Base-by-base conservation (phyloP, 1,140 invertebrate genomes). In the Coenobita brevimanus region DNA sequence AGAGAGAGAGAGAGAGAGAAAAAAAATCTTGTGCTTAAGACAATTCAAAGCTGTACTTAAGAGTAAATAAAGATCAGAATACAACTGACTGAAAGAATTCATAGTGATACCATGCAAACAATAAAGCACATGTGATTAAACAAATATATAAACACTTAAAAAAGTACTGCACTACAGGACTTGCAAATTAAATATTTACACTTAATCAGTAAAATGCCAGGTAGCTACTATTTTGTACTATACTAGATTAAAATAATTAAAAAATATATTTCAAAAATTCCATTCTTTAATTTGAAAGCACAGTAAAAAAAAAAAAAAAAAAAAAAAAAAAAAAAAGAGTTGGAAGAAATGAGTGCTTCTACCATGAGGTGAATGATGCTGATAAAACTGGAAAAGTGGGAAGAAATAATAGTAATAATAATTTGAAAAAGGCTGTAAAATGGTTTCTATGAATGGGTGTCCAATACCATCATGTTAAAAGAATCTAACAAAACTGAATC, bases 311-410 rank as follows among this genome's bases (percentile, higher is more conserved):
- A 71, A 30, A 71, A 30, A 71, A 30, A 30, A 30, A 71, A 30
- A 71, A 30, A 71, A 30, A 71, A 30, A 71, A 30, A 71, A 30
- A 71, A 30, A n/a, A n/a, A n/a, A n/a, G n/a, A n/a, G n/a, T n/a
- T n/a, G n/a, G n/a, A n/a, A n/a, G n/a, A n/a, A n/a, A n/a, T n/a
- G 27, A 10, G 27, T 10, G 67, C 10, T 10, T 10, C 17, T 15
- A 30, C 10, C 10, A 71, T 10, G 27, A 27, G 30, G 67, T n/a
- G 67, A 15, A 30, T 15, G 67, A 30, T 17, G 30, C 13, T n/a
- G 67, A 71, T 17, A 71, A 27, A 71, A 30, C 10, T 10, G 27
- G 67, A 30, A 27, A 30, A 30, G 27, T 13, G 27, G n/a, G n/a
- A n/a, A n/a, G n/a, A n/a, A n/a, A n/a, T n/a, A n/a, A n/a, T n/a